Conservation (phyloP, 2,113 vertebrate species). For the Oreotragus oreotragus region DNA sequence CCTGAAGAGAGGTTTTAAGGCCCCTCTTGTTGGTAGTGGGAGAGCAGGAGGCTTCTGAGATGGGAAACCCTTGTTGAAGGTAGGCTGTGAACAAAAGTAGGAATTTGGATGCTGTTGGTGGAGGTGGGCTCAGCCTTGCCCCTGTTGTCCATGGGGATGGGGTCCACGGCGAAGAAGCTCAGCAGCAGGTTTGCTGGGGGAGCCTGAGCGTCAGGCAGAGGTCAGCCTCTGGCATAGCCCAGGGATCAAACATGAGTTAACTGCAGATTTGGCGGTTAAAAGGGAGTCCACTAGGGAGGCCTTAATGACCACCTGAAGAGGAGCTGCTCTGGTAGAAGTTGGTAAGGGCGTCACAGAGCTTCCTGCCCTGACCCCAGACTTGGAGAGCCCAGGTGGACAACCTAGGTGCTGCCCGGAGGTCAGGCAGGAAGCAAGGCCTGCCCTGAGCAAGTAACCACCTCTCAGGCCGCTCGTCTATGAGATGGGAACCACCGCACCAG, state of each 20-base stretch:
- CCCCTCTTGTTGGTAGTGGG: neutral
- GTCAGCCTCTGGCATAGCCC: neutral
- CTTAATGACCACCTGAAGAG: neutral
- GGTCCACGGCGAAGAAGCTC: too few relatives aligned
- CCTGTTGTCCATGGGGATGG: neutral
- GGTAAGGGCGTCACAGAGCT: neutral
- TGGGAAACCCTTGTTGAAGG: neutral
- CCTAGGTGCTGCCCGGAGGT: neutral
- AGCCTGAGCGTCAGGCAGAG: neutral
- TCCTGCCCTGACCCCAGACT: neutral
- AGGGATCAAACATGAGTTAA: neutral
- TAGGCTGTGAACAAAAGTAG: neutral
- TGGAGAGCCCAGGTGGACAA: too few relatives aligned
- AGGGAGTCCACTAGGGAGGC: rapidly evolving
- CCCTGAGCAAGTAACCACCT: rapidly evolving
- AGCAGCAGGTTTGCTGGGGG: neutral
- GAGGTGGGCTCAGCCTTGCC: neutral
- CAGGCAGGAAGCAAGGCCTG: neutral
- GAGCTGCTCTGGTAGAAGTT: rapidly evolving
- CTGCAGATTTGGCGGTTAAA: neutral
- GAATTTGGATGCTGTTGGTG: rapidly evolving
- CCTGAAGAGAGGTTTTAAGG: too few relatives aligned
- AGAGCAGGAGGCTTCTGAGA: neutral
- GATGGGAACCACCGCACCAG: neutral
- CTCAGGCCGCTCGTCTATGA: neutral